These are phyloP conservation scores for Apostichopus parvimensis DNA, from an alignment of 35 echinoderm and acorn worm species.

Conservation along the genomic window DNA sequence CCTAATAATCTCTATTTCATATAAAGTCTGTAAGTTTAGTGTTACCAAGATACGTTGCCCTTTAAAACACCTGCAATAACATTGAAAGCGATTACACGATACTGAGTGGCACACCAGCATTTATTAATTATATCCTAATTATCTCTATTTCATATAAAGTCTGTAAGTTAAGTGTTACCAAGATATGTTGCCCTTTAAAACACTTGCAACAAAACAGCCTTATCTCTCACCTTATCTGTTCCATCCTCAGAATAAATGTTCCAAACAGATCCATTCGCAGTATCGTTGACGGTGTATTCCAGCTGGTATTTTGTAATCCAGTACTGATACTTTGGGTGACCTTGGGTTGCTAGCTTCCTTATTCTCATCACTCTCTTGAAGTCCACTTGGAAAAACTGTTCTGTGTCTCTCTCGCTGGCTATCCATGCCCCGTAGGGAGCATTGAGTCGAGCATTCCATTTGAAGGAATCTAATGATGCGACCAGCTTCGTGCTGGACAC, in stretches of 20 bases:
- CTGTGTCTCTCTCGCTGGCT: constrained; percentile 63
- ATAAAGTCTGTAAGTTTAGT: too few species aligned
- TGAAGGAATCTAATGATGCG: constrained; percentile 74
- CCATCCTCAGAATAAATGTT: constrained; percentile 73
- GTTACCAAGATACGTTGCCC: too few species aligned
- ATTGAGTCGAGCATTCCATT: constrained; percentile 78
- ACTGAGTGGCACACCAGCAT: too few species aligned
- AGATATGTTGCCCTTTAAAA: too few species aligned
- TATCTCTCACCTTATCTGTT: constrained; percentile 52
- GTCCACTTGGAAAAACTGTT: constrained; percentile 81
- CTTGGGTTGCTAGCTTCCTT: constrained; percentile 84
- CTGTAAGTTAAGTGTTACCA: too few species aligned
- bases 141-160: too few species aligned
- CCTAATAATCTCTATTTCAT: too few species aligned
- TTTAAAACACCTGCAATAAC: too few species aligned
- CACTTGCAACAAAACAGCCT: too few species aligned
- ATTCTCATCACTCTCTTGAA: constrained; percentile 86
- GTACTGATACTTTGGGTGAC: constrained; percentile 79
- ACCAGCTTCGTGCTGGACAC: constrained; percentile 84
- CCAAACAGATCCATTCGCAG: constrained; percentile 62
- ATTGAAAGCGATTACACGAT: too few species aligned
- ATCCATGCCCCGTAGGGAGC: constrained; percentile 80
- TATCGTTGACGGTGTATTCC: constrained; percentile 77
- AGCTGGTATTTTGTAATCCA: constrained; percentile 65
- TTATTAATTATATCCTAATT: too few species aligned